Evolutionary conservation across 2,888 invertebrate species (phyloP).

Genomic region (Cremastinae sp.): DNA sequence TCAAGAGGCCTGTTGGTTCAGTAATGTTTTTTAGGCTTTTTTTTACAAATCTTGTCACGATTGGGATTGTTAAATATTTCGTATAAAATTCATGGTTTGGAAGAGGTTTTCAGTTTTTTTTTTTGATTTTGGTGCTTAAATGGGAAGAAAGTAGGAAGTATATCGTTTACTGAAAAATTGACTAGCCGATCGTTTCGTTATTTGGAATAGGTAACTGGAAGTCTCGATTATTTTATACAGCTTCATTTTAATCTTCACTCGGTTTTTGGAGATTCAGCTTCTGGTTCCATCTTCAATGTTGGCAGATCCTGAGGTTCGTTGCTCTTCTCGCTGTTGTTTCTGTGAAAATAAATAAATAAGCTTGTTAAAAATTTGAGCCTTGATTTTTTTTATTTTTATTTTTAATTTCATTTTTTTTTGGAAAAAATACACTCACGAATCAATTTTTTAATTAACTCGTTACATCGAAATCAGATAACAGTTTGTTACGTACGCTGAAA

Average conservation of each 20-base stretch:
- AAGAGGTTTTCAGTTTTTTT: too few species aligned
- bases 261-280: slow-evolving; percentile 62
- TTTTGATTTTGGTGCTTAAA: slow-evolving; percentile 15
- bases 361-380: background rate
- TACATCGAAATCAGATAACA: too few species aligned
- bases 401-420: background rate
- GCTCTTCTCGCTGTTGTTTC: slow-evolving; percentile 51
- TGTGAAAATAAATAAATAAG: too few species aligned
- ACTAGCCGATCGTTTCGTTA: slow-evolving; percentile 54
- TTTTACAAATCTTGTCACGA: too few species aligned
- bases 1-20: too few species aligned
- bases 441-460: background rate
- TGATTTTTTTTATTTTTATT: too few species aligned
- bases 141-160: slow-evolving; percentile 30
- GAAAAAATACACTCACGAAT: background rate
- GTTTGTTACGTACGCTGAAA: too few species aligned
- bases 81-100: background rate
- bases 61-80: too few species aligned
- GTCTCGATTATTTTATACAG: slow-evolving; percentile 27
- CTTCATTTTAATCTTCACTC: slow-evolving; percentile 51
- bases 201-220: slow-evolving; percentile 55
- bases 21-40: too few species aligned
- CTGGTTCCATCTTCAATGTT: slow-evolving; percentile 63
- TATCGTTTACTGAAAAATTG: slow-evolving; percentile 29
- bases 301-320: slow-evolving; percentile 66